A percentile compares a stretch with the other conserved stretches of the same genome.
Conservation (phyloP, 2,113 vertebrate species). For the Noturus placidus region DNA sequence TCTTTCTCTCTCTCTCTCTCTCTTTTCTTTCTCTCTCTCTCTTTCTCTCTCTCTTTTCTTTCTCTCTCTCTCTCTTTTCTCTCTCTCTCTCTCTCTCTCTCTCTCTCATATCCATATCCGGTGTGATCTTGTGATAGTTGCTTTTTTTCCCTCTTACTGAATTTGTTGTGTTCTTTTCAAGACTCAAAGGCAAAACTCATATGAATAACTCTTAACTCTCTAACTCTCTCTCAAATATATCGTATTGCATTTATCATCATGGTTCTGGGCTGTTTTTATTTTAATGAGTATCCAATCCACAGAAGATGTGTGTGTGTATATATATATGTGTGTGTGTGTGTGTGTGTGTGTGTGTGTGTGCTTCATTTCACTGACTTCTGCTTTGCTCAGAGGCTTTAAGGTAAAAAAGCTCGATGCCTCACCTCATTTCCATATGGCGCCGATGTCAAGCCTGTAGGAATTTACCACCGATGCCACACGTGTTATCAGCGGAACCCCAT, state of each 20-base stretch:
- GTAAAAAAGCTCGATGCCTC: background rate
- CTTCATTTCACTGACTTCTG: slow-evolving; percentile 4
- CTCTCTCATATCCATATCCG: background rate
- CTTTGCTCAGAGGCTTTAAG: slow-evolving; percentile 25
- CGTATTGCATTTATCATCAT: background rate
- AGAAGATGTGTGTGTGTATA: background rate
- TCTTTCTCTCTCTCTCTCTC: background rate
- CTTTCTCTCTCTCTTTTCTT: background rate
- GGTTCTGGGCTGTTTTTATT: slow-evolving; percentile 11
- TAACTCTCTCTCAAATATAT: no score
- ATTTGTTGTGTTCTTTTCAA: background rate
- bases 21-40: background rate
- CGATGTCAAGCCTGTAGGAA: slow-evolving; percentile 46
- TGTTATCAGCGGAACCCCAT: slow-evolving; percentile 37
- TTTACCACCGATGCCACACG: slow-evolving; percentile 49
- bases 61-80: background rate
- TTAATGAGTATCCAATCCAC: background rate
- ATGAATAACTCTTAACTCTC: background rate
- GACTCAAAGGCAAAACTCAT: background rate
- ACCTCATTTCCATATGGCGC: slow-evolving; percentile 45
- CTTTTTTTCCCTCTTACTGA: background rate
- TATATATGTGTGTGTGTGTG: background rate
- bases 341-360: background rate
- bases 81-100: background rate
- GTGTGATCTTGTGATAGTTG: background rate